These are phyloP conservation scores for Macheiramphus alcinus DNA, from an alignment of 2,113 vertebrate species.

Conservation along the genomic window DNA sequence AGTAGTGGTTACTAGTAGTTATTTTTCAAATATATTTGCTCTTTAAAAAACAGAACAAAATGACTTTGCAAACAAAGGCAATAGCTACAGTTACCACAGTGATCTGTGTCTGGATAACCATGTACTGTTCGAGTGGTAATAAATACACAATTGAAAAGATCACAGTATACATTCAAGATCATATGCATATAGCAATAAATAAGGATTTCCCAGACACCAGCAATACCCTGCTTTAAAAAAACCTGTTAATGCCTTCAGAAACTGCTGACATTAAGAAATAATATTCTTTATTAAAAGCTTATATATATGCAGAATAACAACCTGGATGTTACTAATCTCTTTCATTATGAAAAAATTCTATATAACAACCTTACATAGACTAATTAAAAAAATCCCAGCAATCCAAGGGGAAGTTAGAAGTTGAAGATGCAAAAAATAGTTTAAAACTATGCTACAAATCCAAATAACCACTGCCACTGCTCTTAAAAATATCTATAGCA, in stretches of 20 bases:
- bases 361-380: neutral
- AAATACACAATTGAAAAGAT: neutral
- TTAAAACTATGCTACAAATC: neutral
- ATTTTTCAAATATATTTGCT: neutral
- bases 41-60: neutral
- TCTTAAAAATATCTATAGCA: neutral
- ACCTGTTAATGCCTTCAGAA: neutral
- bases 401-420: neutral
- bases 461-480: neutral
- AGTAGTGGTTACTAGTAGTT: neutral
- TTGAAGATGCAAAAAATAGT: neutral
- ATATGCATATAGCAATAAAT: neutral
- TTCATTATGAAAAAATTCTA: neutral
- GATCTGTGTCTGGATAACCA: neutral
- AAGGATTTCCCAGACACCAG: neutral
- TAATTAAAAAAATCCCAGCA: neutral
- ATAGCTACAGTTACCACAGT: neutral
- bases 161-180: neutral
- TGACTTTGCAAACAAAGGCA: neutral
- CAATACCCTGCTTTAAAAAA: neutral
- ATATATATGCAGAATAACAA: neutral
- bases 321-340: neutral
- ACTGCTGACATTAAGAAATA: neutral
- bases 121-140: neutral
- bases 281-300: neutral